Base-by-base conservation (phyloP, 2,888 invertebrate genomes). In the Apodemia duryi region DNA sequence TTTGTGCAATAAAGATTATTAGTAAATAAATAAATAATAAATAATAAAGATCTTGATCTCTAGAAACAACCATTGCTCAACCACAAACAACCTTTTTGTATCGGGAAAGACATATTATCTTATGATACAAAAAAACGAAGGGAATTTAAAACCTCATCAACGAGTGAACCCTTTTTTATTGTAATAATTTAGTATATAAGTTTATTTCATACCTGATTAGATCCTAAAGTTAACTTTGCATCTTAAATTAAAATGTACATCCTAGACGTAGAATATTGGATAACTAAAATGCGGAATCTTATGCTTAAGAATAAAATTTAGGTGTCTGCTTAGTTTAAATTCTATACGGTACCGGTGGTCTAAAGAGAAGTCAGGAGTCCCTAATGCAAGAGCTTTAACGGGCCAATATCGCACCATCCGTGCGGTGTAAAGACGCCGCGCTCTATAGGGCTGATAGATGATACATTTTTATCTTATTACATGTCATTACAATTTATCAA, bases 251-350 rank as follows among this genome's bases (percentile, higher is more conserved):
- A n/a, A n/a, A 46, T 46, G 46, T 46, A 46, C n/a, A 46, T 46
- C 13, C 1, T 6, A 46, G 13, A 46, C 46, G 13, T 46, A 6
- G 46, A 46, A 46, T 46, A 46, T 32, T 60, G 60, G 29, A 35
- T 60, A 35, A n/a, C 6, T 60, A 35, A 65, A 62, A 68, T 60
- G 66, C 61, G 65, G 51, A 60, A 65, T 64, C 62, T 43, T 54
- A 63, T 68, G 68, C 46, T 13, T 6, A n/a, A 67, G 63, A 67
- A 46, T 65, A 64, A 71, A 72, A 72, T 73, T 71, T 73, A 71
- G 71, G 70, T 69, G 73, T 74, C 74, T 73, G 71, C 43, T 21
- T 66, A 68, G 69, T 69, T 71, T 67, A 68, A 65, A 71, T 71
- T 71, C 70, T 70, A 67, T 70, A 62, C 66, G 70, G 64, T 66